Evolutionary conservation across 2,888 invertebrate species (phyloP).

Genomic region (Spilarctia lutea): DNA sequence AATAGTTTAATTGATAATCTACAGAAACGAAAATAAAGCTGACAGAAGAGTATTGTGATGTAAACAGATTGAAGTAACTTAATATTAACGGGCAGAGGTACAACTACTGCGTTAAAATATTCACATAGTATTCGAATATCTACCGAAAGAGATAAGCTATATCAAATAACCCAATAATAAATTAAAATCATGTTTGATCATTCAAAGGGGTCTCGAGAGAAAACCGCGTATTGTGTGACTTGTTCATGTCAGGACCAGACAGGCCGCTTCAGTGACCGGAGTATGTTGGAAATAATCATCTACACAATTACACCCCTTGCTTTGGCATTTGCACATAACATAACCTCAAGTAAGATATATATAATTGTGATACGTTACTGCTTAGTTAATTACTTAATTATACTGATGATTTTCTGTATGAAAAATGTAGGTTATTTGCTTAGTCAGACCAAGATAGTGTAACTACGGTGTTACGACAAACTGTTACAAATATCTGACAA

Average conservation of each 20-base stretch:
- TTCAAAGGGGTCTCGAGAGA: neutral
- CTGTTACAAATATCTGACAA: too few species aligned
- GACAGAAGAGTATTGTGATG: neutral
- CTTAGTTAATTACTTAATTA: neutral
- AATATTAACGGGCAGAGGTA: neutral
- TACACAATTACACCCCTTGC: neutral
- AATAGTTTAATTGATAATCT: too few species aligned
- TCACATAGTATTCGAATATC: neutral
- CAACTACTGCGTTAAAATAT: neutral
- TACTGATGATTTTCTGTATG: neutral
- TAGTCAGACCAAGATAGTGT: neutral
- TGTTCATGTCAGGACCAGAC: constrained; percentile 1
- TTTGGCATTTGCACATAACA: neutral
- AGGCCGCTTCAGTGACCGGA: too few species aligned
- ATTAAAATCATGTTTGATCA: neutral
- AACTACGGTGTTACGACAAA: neutral
- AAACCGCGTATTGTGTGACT: neutral
- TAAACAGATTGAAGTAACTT: neutral
- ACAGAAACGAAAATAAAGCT: neutral
- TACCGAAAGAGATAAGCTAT: neutral
- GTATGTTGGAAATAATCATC: neutral
- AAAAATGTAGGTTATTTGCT: neutral
- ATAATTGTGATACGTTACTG: neutral
- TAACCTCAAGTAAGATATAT: neutral
- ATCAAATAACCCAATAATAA: neutral